Evolutionary conservation across 1,140 invertebrate species (phyloP).

Genomic region (Scaptomyza hsui): DNA sequence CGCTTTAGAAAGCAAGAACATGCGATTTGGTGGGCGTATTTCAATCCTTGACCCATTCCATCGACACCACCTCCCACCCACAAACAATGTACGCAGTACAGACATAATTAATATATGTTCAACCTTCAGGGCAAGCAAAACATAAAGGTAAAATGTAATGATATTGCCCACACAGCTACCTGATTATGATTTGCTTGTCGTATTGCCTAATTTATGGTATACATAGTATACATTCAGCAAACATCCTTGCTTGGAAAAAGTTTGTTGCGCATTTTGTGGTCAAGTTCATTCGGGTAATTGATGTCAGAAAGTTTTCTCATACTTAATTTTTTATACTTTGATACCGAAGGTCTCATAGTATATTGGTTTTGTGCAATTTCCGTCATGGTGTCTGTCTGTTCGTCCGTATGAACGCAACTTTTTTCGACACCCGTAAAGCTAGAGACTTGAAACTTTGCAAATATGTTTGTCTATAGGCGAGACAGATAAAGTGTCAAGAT

Average conservation of each 20-base stretch:
- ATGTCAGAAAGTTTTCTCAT: slow-evolving; percentile 15
- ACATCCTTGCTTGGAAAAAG: slow-evolving; percentile 1
- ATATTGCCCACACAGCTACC: slow-evolving; percentile 12
- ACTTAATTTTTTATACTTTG: too few species aligned
- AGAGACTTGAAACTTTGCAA: too few species aligned
- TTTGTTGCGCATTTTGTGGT: background rate
- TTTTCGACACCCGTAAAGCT: too few species aligned
- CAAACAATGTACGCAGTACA: slow-evolving; percentile 1
- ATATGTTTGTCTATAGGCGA: too few species aligned
- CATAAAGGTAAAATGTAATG: slow-evolving; percentile 16
- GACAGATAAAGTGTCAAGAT: too few species aligned
- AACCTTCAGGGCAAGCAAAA: slow-evolving; percentile 10
- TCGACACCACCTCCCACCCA: background rate
- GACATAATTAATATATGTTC: slow-evolving; percentile 32
- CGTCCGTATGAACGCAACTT: too few species aligned
- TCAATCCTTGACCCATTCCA: slow-evolving; percentile 9
- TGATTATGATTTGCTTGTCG: slow-evolving; percentile 48
- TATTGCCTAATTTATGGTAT: slow-evolving; percentile 47
- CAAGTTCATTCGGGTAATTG: slow-evolving; percentile 26
- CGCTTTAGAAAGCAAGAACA: slow-evolving; percentile 27
- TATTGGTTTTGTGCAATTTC: too few species aligned
- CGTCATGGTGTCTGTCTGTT: too few species aligned
- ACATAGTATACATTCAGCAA: slow-evolving; percentile 45
- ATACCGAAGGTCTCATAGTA: too few species aligned
- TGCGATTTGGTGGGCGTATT: slow-evolving; percentile 13